Conservation (phyloP, 2,888 invertebrate species). For the Aleiodes leptofemur region DNA sequence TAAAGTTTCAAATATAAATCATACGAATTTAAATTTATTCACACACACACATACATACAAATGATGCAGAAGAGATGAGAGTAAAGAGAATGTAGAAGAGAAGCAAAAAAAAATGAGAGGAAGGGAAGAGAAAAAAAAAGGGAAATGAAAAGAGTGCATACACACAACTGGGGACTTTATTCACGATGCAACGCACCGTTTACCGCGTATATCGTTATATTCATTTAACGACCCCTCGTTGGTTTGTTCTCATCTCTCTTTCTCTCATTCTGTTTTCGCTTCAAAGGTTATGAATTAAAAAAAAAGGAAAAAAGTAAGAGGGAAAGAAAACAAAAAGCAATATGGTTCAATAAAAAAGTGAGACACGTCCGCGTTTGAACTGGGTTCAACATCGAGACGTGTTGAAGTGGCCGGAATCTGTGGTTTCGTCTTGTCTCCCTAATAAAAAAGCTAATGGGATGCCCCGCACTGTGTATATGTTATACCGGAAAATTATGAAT, state of each 20-base stretch:
- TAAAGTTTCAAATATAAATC: constrained; percentile 40
- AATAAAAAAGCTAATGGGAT: constrained; percentile 68
- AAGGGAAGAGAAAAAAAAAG: neutral
- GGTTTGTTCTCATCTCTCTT: constrained; percentile 12
- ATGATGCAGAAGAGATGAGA: constrained; percentile 27
- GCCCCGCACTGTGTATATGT: constrained; percentile 60
- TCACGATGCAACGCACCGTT: constrained; percentile 42
- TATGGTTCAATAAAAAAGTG: constrained; percentile 30
- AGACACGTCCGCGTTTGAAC: constrained; percentile 30
- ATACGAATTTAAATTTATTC: constrained; percentile 33
- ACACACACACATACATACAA: neutral
- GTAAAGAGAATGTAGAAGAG: constrained; percentile 8
- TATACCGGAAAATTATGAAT: constrained; percentile 70
- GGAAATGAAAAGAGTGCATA: constrained; percentile 37
- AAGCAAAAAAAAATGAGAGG: neutral
- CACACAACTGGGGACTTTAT: constrained; percentile 43
- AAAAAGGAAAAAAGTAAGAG: neutral
- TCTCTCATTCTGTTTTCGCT: neutral
- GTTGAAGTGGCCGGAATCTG: constrained; percentile 66
- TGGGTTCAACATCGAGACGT: neutral
- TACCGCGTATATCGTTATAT: constrained; percentile 42
- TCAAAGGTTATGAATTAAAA: constrained; percentile 22
- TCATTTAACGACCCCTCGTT: constrained; percentile 41
- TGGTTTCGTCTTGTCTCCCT: constrained; percentile 56
- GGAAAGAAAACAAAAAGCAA: neutral